Conservation (phyloP, 2,888 invertebrate species). For the Elysia crispata region DNA sequence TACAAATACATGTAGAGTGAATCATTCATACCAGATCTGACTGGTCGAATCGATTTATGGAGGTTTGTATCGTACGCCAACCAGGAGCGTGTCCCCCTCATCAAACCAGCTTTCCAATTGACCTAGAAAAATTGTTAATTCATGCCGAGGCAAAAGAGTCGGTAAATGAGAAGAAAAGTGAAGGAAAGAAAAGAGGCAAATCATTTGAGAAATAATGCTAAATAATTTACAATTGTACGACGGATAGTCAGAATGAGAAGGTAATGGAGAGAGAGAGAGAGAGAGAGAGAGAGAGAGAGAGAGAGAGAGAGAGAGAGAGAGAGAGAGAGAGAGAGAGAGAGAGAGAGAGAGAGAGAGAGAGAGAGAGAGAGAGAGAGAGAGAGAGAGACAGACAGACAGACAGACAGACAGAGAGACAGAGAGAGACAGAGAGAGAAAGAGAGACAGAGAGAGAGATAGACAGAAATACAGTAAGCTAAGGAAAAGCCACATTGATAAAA, state of each 20-base stretch:
- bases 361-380: conserved; percentile 21
- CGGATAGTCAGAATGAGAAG: too few species aligned
- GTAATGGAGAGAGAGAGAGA: background rate
- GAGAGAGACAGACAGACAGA: conserved; percentile 31
- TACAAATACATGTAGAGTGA: too few species aligned
- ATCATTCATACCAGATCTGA: too few species aligned
- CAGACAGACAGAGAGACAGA: conserved; percentile 12
- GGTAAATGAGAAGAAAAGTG: too few species aligned
- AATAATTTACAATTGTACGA: too few species aligned
- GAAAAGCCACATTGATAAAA: conserved; percentile 1
- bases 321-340: conserved; percentile 27
- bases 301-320: conserved; percentile 25
- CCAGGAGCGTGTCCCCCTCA: background rate
- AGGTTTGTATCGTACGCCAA: background rate
- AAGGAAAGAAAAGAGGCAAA: too few species aligned
- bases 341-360: conserved; percentile 9
- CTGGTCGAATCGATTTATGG: too few species aligned
- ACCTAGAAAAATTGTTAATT: too few species aligned
- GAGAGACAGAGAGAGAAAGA: conserved; percentile 2
- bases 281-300: background rate
- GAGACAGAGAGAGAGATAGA: background rate
- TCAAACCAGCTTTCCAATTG: too few species aligned
- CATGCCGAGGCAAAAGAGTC: too few species aligned
- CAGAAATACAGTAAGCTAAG: too few species aligned
- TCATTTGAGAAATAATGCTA: too few species aligned